Evolutionary conservation across 2,888 invertebrate species (phyloP).

Genomic region (Conops quadrifasciatus): DNA sequence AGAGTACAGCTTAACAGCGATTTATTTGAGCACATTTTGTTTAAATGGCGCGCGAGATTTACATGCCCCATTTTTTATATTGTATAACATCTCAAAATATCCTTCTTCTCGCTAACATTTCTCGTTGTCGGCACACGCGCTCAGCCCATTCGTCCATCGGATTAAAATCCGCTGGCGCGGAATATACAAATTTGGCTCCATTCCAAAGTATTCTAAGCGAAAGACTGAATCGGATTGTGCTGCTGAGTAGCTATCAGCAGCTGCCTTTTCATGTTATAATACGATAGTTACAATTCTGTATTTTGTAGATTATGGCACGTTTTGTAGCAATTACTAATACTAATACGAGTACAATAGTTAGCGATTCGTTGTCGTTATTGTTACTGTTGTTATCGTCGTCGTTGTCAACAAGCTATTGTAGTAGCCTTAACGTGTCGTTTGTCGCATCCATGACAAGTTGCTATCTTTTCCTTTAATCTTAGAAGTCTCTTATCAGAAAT

Average conservation of each 20-base stretch:
- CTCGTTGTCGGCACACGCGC: neutral
- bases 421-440: neutral
- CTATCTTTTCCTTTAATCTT: slow-evolving; percentile 25
- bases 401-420: neutral
- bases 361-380: neutral
- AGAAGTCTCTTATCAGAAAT: slow-evolving; percentile 26
- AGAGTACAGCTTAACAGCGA: too few species aligned
- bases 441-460: neutral
- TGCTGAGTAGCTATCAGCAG: neutral
- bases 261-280: neutral
- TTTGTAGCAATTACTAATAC: neutral
- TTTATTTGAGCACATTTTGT: too few species aligned
- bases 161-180: slow-evolving; percentile 39
- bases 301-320: slow-evolving; percentile 1
- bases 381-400: slow-evolving; percentile 11
- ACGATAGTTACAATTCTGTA: slow-evolving; percentile 12
- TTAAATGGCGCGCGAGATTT: too few species aligned
- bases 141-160: neutral
- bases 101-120: too few species aligned
- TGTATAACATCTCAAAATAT: too few species aligned
- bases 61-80: too few species aligned
- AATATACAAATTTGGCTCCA: slow-evolving; percentile 42
- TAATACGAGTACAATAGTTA: neutral
- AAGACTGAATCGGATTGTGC: slow-evolving; percentile 39
- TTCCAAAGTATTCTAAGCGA: slow-evolving; percentile 41